These are phyloP conservation scores for Pterophyllum scalare DNA, from an alignment of 2,113 vertebrate genomes.

Conservation along the genomic window DNA sequence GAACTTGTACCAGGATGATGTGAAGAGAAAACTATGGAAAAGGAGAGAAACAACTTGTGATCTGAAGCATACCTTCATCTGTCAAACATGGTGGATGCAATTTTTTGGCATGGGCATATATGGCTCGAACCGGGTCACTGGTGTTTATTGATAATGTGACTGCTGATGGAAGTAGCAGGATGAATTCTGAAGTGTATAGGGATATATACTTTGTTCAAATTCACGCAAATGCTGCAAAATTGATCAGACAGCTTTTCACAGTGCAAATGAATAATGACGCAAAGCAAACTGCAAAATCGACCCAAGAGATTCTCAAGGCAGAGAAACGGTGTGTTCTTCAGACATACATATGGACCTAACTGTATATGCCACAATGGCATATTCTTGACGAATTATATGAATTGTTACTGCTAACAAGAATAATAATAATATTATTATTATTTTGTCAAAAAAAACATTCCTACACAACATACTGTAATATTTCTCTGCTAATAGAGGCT, in stretches of 20 bases:
- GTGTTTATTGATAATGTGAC: background rate
- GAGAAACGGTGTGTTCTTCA: background rate
- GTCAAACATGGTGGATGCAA: background rate
- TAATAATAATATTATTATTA: background rate
- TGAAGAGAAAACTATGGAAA: background rate
- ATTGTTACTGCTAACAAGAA: background rate
- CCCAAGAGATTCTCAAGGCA: background rate
- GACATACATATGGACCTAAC: background rate
- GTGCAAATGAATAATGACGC: background rate
- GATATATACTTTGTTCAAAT: background rate
- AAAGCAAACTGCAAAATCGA: background rate
- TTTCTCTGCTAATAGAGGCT: constrained; percentile 6
- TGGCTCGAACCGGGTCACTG: too few species aligned
- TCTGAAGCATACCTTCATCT: background rate
- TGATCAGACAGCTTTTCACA: background rate
- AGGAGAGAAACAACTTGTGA: background rate
- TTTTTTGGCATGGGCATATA: rapidly evolving
- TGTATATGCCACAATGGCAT: background rate
- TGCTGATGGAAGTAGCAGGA: background rate
- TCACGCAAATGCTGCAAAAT: background rate
- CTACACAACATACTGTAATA: background rate
- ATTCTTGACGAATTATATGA: too few species aligned
- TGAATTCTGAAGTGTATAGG: background rate
- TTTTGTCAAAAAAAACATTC: background rate
- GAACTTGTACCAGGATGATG: background rate